Percentiles rank a stretch among this genome's conserved stretches.
Evolutionary conservation across 1,140 invertebrate genomes (phyloP).

Genomic region (Tachypleus tridentatus): DNA sequence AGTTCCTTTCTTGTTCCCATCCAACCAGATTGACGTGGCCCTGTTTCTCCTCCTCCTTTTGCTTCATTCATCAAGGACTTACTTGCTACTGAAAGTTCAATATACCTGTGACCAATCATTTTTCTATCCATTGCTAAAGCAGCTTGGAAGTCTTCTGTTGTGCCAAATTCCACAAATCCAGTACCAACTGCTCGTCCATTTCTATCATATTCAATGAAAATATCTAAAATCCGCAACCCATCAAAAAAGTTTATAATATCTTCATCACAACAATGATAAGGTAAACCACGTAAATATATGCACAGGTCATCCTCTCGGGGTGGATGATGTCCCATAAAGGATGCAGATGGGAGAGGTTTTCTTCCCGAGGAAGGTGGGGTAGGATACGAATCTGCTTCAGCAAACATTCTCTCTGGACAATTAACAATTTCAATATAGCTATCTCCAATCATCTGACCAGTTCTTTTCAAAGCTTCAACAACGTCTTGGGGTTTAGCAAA

Average conservation of each 20-base stretch:
- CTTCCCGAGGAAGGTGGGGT: constrained; percentile 1
- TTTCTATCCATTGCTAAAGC: constrained; percentile 28
- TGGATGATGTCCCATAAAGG: no score
- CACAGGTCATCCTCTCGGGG: constrained; percentile 18
- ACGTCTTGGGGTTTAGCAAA: constrained; percentile 52
- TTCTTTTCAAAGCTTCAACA: constrained; percentile 48
- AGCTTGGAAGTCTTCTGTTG: constrained; percentile 43
- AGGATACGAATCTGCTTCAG: constrained; percentile 5
- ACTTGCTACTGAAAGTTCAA: constrained; percentile 24
- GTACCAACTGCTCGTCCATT: constrained; percentile 41
- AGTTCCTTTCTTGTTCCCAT: neutral
- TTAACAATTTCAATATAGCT: constrained; percentile 27
- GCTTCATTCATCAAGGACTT: constrained; percentile 14
- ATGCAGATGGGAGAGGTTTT: neutral
- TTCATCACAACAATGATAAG: constrained; percentile 57
- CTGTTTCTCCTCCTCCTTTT: neutral
- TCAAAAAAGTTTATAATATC: constrained; percentile 63
- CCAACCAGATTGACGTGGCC: neutral
- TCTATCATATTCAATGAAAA: constrained; percentile 52
- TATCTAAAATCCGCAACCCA: constrained; percentile 48
- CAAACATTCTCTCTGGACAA: constrained; percentile 7
- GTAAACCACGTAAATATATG: constrained; percentile 52
- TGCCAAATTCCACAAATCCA: constrained; percentile 59
- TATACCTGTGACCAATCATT: constrained; percentile 27
- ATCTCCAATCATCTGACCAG: constrained; percentile 33